Base-by-base conservation (phyloP, 2,888 invertebrate genomes). In the Brachyptera putata region DNA sequence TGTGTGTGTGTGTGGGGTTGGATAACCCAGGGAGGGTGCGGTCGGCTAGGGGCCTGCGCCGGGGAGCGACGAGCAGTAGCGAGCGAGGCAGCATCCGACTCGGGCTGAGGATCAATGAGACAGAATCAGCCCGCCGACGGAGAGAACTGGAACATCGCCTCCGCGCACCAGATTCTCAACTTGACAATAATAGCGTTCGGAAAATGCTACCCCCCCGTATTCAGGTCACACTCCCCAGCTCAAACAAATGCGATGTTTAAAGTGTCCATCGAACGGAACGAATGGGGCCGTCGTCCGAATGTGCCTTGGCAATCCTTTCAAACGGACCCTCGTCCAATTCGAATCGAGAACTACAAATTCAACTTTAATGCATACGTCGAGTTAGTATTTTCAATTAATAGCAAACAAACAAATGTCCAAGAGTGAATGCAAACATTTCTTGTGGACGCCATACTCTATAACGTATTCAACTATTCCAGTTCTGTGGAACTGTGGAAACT, bases 51-150 rank as follows among this genome's bases (percentile, higher is more conserved):
- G 21, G 21, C 26, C 21, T 58, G 58, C 58, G 58, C 58, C 24
- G 9, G n/a, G 18, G 18, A 16, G 41, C 41, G 16, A 41, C 16
- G 18, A 21, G 18, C 11, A 16, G 16, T 16, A 21, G 41, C 41
- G 13, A 18, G 18, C 18, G 16, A 18, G 18, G 16, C 41, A 16
- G 41, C 41, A 41, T 41, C 41, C 41, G 41, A 41, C 16, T 21
- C 18, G 21, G 21, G 21, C 21, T 53, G 21, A 55, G 59, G 59
- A 59, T 59, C 59, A 59, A 59, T 59, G 59, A 53, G 59, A 59
- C 39, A 26, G 55, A 26, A 36, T 26, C n/a, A n/a, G n/a, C n/a
- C n/a, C n/a, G n/a, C n/a, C n/a, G n/a, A n/a, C n/a, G n/a, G n/a
- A n/a, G n/a, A n/a, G n/a, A n/a, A n/a, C n/a, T n/a, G n/a, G n/a